Percentiles rank a stretch among this genome's conserved stretches.
Conservation (phyloP, 1,140 invertebrate species). For the Cydia pomonella region DNA sequence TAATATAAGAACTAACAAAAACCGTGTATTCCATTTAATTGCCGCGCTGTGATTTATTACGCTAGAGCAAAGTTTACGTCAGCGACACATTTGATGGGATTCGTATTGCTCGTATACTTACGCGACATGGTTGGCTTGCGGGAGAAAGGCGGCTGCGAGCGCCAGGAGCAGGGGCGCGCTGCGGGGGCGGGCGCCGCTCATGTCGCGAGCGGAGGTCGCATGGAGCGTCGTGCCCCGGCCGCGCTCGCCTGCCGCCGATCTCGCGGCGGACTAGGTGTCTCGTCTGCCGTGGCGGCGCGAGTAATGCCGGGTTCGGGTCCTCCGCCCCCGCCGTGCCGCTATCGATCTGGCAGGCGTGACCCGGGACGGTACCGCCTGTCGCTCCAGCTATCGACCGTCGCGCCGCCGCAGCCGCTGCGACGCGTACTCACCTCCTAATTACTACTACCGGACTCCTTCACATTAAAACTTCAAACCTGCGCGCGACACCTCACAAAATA, state of each 20-base stretch:
- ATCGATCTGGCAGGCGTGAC: constrained; percentile 61
- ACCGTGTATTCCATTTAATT: constrained; percentile 42
- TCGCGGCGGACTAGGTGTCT: constrained; percentile 56
- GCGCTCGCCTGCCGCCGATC: constrained; percentile 51
- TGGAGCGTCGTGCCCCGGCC: constrained; percentile 48
- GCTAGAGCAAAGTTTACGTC: constrained; percentile 41
- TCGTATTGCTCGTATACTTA: constrained; percentile 52
- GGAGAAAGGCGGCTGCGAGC: constrained; percentile 62
- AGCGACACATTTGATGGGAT: constrained; percentile 27
- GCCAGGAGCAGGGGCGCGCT: constrained; percentile 64
- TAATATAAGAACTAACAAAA: constrained; percentile 27
- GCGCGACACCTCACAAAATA: constrained; percentile 47
- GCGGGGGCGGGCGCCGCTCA: constrained; percentile 61
- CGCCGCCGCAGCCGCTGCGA: constrained; percentile 59
- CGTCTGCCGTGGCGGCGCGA: constrained; percentile 36
- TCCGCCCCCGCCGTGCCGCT: constrained; percentile 45
- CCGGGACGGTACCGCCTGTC: constrained; percentile 64
- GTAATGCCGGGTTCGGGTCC: constrained; percentile 37
- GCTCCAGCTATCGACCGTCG: constrained; percentile 62
- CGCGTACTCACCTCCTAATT: constrained; percentile 62
- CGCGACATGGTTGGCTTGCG: constrained; percentile 68
- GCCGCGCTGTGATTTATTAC: constrained; percentile 43
- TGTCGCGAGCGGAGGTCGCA: constrained; percentile 55
- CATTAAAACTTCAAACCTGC: constrained; percentile 63
- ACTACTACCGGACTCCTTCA: constrained; percentile 52